Percentiles rank a stretch among this genome's conserved stretches.
Evolutionary conservation across 2,113 vertebrate species (phyloP).

Genomic region (Salminus brasiliensis): DNA sequence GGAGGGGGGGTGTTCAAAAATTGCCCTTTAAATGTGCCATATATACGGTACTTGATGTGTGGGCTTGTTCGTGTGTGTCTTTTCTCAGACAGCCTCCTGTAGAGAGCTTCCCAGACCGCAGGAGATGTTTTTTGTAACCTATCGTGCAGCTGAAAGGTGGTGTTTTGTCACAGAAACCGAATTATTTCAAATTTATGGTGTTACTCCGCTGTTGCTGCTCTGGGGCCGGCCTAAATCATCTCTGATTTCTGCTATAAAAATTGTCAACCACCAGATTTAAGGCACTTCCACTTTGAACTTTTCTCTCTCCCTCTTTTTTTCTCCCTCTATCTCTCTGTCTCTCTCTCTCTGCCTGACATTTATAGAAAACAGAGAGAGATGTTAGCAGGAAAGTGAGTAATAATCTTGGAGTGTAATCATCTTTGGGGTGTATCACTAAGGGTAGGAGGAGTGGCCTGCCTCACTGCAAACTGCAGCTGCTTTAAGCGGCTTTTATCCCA

Average conservation of each 20-base stretch:
- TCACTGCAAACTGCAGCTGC: constrained; percentile 8
- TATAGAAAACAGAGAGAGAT: constrained; percentile 51
- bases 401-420: constrained; percentile 42
- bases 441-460: constrained; percentile 1
- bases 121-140: neutral
- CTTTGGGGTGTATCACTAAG: constrained; percentile 34
- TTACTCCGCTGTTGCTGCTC: constrained; percentile 35
- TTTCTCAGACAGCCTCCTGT: neutral
- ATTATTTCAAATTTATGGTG: constrained; percentile 53
- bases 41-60: constrained; percentile 8
- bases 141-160: neutral
- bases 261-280: constrained; percentile 55
- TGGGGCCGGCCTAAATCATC: constrained; percentile 53
- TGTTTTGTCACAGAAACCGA: constrained; percentile 43
- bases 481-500: constrained; percentile 43
- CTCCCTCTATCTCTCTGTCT: neutral
- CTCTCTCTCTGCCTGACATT: constrained; percentile 51
- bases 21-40: neutral
- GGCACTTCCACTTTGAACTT: constrained; percentile 22
- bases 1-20: neutral
- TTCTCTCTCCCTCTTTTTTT: constrained; percentile 24
- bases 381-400: constrained; percentile 5
- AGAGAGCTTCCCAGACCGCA: neutral
- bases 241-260: constrained; percentile 51
- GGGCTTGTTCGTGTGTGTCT: constrained; percentile 5